Evolutionary conservation across 2,888 invertebrate species (phyloP).

Genomic region (Mythimna vitellina): DNA sequence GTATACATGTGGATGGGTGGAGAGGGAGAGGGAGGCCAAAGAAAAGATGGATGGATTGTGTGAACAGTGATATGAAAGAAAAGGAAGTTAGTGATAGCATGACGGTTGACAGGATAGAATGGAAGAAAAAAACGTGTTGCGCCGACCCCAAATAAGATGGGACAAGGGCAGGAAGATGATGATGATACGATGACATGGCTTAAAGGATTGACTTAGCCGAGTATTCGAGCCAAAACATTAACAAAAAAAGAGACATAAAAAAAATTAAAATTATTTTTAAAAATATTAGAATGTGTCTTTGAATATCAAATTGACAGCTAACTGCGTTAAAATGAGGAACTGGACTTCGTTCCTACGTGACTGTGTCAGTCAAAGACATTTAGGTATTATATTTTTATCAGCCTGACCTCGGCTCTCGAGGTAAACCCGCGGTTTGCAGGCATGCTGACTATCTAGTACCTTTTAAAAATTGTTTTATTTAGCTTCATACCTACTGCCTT

Average conservation of each 20-base stretch:
- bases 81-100: too few relatives aligned
- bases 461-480: constrained; percentile 42
- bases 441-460: constrained; percentile 20
- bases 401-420: constrained; percentile 46
- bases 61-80: too few relatives aligned
- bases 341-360: neutral
- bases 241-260: neutral
- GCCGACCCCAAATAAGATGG: too few relatives aligned
- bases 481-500: constrained; percentile 6
- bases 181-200: too few relatives aligned
- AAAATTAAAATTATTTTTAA: neutral
- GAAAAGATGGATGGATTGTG: too few relatives aligned
- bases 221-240: too few relatives aligned
- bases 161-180: too few relatives aligned
- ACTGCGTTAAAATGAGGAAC: constrained; percentile 34
- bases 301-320: constrained; percentile 19
- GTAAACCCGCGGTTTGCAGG: constrained; percentile 47
- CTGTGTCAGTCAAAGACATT: constrained; percentile 14
- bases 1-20: too few relatives aligned
- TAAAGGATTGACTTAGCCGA: too few relatives aligned
- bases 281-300: neutral
- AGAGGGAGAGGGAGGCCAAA: too few relatives aligned
- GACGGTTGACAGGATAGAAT: too few relatives aligned
- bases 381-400: constrained; percentile 39
- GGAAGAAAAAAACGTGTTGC: too few relatives aligned